phyloP scores from a whole-genome alignment of 2,113 vertebrate species.

The Odocoileus hemionus region DNA sequence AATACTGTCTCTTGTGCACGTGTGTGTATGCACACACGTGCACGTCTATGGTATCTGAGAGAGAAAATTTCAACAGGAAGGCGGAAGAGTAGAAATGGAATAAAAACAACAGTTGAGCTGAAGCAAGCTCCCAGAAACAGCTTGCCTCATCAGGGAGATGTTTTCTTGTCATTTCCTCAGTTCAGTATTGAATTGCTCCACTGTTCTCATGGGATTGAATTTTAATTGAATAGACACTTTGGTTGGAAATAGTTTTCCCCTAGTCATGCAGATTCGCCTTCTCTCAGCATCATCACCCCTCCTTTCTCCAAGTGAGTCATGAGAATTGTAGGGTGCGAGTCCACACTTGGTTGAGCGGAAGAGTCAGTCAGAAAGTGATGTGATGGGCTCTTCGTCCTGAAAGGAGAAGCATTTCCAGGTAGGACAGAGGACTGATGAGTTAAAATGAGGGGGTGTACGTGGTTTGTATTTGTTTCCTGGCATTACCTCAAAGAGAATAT shows the following conservation, averaged over 20 bases:
- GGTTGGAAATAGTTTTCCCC: constrained; percentile 37
- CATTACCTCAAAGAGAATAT: neutral
- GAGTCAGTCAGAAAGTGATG: neutral
- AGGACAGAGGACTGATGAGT: neutral
- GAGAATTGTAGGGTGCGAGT: neutral
- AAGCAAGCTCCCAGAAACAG: neutral
- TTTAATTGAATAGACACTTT: constrained; percentile 37
- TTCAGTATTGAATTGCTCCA: constrained; percentile 28
- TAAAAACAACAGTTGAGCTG: neutral
- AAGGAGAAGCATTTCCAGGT: neutral
- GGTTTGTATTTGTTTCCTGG: neutral
- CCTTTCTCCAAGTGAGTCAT: neutral
- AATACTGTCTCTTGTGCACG: neutral
- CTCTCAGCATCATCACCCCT: neutral
- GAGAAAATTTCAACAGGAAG: neutral
- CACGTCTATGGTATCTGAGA: neutral
- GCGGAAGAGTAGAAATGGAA: neutral
- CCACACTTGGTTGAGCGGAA: neutral
- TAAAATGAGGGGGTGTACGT: neutral
- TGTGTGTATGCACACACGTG: rapidly evolving
- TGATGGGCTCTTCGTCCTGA: neutral
- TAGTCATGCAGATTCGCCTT: neutral
- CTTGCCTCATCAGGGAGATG: neutral
- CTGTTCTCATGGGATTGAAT: neutral
- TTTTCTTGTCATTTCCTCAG: constrained; percentile 26